Conservation (phyloP, 2,888 invertebrate genomes). For the Caenorhabditis panamensis region DNA sequence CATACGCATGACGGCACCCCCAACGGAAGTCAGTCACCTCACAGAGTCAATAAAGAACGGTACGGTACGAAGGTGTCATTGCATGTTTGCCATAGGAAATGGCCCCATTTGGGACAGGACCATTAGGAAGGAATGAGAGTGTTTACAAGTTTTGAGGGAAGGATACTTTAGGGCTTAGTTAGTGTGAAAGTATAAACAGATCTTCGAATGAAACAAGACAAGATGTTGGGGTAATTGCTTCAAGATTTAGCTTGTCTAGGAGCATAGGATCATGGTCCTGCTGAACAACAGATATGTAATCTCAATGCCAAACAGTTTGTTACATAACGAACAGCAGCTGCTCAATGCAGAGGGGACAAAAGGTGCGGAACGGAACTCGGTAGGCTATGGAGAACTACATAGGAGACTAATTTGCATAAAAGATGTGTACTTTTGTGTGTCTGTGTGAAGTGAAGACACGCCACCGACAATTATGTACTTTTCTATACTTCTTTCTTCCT, state of each 20-base stretch:
- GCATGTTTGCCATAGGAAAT: conserved; percentile 49
- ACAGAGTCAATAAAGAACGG: conserved; percentile 21
- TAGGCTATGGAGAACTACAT: conserved; percentile 28
- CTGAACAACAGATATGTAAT: too few species aligned
- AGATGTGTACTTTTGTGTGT: conserved; percentile 42
- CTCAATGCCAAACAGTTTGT: background rate
- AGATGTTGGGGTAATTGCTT: too few species aligned
- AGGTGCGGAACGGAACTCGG: conserved; percentile 7
- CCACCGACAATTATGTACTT: conserved; percentile 53
- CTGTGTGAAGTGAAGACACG: background rate
- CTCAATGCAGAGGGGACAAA: background rate
- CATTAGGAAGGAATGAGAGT: background rate
- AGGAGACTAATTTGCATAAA: conserved; percentile 55
- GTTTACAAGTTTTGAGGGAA: conserved; percentile 16
- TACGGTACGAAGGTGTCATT: too few species aligned
- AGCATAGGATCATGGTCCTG: too few species aligned
- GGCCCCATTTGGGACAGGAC: conserved; percentile 13
- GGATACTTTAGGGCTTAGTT: background rate
- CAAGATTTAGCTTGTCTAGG: too few species aligned
- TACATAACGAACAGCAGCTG: conserved; percentile 43
- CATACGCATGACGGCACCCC: conserved; percentile 25
- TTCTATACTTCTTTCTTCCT: conserved; percentile 10
- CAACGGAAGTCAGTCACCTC: conserved; percentile 8
- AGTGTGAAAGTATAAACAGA: too few species aligned
- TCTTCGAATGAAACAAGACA: too few species aligned